These are phyloP conservation scores for Ictidomys tridecemlineatus DNA, from an alignment of 2,113 vertebrate genomes.

Conservation along the genomic window DNA sequence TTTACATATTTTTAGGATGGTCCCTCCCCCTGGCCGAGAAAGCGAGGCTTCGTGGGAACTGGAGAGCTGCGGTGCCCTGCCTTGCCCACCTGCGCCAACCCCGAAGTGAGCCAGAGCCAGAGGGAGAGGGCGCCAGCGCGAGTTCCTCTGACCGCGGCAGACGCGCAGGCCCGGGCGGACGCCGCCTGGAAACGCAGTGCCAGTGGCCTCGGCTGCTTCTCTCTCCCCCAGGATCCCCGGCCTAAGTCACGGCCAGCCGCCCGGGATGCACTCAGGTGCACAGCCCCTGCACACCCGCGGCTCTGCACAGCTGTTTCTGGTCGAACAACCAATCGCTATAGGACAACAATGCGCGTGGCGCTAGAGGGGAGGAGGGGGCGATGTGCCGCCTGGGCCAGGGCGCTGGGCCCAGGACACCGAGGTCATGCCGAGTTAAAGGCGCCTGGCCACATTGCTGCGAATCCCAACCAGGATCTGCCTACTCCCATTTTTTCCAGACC, in stretches of 20 bases:
- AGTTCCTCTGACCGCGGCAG: constrained; percentile 53
- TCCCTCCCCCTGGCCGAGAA: constrained; percentile 61
- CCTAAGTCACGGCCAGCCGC: constrained; percentile 13
- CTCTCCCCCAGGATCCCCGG: neutral
- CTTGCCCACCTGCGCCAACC: constrained; percentile 68
- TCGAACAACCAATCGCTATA: constrained; percentile 69
- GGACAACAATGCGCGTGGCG: constrained; percentile 57
- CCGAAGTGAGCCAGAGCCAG: neutral
- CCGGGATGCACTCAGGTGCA: constrained; percentile 25
- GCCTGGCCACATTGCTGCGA: neutral
- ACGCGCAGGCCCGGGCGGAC: constrained; percentile 49
- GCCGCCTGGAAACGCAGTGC: constrained; percentile 27
- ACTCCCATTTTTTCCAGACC: neutral
- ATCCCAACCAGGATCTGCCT: neutral
- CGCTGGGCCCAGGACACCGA: neutral
- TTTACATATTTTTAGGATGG: constrained; percentile 78
- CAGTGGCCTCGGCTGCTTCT: neutral
- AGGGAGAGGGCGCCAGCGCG: constrained; percentile 14
- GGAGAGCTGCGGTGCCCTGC: neutral
- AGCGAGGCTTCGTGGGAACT: neutral
- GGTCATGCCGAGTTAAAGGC: constrained; percentile 61
- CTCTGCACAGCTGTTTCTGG: constrained; percentile 74
- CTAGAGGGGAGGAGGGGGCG: neutral
- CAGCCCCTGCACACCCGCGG: constrained; percentile 6
- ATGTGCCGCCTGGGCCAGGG: neutral